Conservation (phyloP, 2,113 vertebrate genomes). For the Cervus canadensis region DNA sequence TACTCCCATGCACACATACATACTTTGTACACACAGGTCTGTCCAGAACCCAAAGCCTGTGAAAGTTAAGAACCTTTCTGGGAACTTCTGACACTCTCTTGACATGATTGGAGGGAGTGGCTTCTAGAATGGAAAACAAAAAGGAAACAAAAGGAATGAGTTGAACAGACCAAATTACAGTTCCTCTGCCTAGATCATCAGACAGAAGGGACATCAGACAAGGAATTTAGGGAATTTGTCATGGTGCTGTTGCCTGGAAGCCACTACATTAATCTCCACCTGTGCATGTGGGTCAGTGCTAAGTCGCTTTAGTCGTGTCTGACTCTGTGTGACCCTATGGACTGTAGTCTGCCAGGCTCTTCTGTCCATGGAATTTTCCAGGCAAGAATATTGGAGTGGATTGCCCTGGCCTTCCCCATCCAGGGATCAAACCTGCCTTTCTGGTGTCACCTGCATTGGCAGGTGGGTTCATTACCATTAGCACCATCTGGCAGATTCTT, state of each 20-base stretch:
- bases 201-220: background rate
- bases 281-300: background rate
- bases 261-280: background rate
- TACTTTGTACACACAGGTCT: background rate
- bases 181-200: background rate
- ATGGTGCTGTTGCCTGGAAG: background rate
- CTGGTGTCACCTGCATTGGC: background rate
- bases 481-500: background rate
- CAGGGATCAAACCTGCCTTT: background rate
- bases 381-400: background rate
- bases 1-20: background rate
- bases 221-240: background rate
- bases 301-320: background rate
- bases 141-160: background rate
- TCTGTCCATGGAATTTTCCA: background rate
- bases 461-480: background rate
- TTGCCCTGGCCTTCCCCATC: background rate
- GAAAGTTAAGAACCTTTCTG: background rate
- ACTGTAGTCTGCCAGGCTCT: background rate
- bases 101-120: background rate
- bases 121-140: background rate
- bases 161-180: background rate
- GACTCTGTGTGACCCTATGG: background rate
- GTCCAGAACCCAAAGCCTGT: background rate
- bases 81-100: background rate